Evolutionary conservation across 2,113 vertebrate species (phyloP), one percentile per base, ranked within the genome.

Genomic region (Arothron firmamentum): DNA sequence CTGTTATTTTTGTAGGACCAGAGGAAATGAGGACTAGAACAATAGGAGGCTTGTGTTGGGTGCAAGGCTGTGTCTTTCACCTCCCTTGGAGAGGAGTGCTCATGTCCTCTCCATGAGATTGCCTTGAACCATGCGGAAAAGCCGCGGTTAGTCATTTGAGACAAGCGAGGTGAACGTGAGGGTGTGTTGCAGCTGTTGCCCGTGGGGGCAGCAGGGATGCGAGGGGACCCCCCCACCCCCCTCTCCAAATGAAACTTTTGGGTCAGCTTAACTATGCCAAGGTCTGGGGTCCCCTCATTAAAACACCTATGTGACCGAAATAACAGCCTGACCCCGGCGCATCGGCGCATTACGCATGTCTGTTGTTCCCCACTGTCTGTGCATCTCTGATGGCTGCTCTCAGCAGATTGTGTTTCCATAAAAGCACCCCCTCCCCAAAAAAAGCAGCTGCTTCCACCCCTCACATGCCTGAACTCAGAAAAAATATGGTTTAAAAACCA

Each of bases 391-490:
- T 61, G 16, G 31, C 73, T 66, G 70, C 72, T 85, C 79, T 87
- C 82, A 85, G 75, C 67, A 75, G 83, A 90, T 89, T 80, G 68
- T 65, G 61, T 89, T 89, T 82, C 88, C 74, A 70, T 75, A 75
- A 82, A 60, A 69, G 61, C 64, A 51, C 18, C 25, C 63, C 76
- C 25, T 7, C 25, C 25, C 25, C 3, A 5, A 28, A 28, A 67
- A 83, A 85, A 86, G 82, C 87, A 89, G 89, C 86, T 89, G 88
- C 79, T 87, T 81, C 25, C 79, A 86, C 80, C 86, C 83, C 85
- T 88, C 55, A 77, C 84, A 72, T 81, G 60, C 21, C 59, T 74
- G 50, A 66, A 15, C 8, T 23, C 13, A 17, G 43, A 45, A 11
- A 11, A 45, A 45, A 45, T 77, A 73, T 61, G 2, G 21, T 23